Conservation (phyloP, 2,888 invertebrate genomes). For the Euzophera pinguis region DNA sequence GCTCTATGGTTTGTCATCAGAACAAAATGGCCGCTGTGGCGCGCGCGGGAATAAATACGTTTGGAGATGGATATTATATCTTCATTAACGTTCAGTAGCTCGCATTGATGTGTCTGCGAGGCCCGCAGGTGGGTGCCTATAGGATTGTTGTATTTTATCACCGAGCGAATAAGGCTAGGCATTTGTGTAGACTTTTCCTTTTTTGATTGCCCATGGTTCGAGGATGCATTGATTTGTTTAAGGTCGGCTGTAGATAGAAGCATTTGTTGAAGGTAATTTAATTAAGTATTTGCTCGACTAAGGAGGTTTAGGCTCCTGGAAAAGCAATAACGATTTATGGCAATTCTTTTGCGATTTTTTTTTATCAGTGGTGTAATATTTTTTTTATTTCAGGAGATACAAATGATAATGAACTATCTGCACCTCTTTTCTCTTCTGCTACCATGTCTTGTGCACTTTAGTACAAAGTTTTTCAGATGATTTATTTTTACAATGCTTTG, state of each 20-base stretch:
- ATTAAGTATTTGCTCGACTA: background rate
- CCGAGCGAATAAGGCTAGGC: constrained; percentile 44
- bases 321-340: too few species aligned
- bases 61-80: constrained; percentile 76
- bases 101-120: constrained; percentile 74
- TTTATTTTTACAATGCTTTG: too few species aligned
- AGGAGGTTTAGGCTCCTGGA: too few species aligned
- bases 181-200: constrained; percentile 43
- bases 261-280: background rate
- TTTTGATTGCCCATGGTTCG: constrained; percentile 42
- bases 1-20: constrained; percentile 66
- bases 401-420: too few species aligned
- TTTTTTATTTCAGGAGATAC: too few species aligned
- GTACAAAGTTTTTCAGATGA: too few species aligned
- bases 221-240: constrained; percentile 19
- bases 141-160: constrained; percentile 76
- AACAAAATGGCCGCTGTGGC: constrained; percentile 60
- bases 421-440: too few species aligned
- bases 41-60: constrained; percentile 68
- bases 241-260: background rate
- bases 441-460: too few species aligned
- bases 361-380: too few species aligned
- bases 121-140: constrained; percentile 68
- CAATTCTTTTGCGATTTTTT: too few species aligned
- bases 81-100: constrained; percentile 70